Base-by-base conservation (phyloP, 2,888 invertebrate genomes). In the Drosophila tripunctata region DNA sequence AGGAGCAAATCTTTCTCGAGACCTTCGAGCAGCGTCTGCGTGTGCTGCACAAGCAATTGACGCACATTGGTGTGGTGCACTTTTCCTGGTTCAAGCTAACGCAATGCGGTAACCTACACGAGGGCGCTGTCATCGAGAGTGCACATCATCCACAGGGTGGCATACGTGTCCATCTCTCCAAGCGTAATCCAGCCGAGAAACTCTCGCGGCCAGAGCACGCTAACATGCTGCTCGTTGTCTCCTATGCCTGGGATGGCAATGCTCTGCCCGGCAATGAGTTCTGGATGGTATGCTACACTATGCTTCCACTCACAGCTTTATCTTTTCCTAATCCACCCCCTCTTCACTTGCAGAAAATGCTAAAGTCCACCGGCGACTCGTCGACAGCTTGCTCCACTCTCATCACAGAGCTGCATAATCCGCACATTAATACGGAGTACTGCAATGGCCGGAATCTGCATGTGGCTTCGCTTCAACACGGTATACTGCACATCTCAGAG, bases 201-300 rank as follows among this genome's bases (percentile, higher is more conserved):
- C 73, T 94, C 45, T 4, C 8, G 0, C 7, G 19, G 0, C 92
- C 92, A 1, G 74, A 31, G 90, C 90, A 60, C 88, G 63, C 85
- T 15, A 92, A 93, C 54, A 93, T 92, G 67, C 85, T 93, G 7
- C 90, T 95, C 12, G 93, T 95, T 0, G 93, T 94, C 24, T 94
- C 94, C 0, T 95, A 95, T 80, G 94, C 95, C 0, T 94, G 95
- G 94, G 95, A 95, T 84, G 94, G 94, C 5, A 95, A 95, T 82
- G 93, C 95, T 0, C 92, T 94, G 58, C 95, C 95, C 1, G 95
- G 95, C 40, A 95, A 95, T 77, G 95, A 95, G 83, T 95, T 94
- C 88, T 95, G 95, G 95, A 89, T 89, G 75, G 93, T 93, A 54
- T 90, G 67, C 55, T 0, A 1, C 2, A 4, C n/a, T 5, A 0